phyloP scores from a whole-genome alignment of 1,140 invertebrate species.

The Bilobella aurantiaca region DNA sequence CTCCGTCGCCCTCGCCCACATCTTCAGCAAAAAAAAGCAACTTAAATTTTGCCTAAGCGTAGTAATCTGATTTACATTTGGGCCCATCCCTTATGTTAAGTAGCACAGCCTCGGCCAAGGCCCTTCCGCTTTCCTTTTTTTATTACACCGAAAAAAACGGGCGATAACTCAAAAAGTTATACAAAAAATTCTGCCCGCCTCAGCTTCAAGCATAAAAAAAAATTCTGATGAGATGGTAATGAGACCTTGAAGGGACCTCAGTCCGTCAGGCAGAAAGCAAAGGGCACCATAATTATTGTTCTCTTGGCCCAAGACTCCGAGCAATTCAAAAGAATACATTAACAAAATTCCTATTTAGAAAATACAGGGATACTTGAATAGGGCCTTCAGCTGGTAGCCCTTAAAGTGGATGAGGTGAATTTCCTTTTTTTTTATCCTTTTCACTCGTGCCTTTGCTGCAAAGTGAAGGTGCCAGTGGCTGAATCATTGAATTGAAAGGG shows the following conservation, averaged over 20 bases:
- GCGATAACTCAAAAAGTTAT: neutral
- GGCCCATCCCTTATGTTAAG: neutral
- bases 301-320: neutral
- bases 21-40: neutral
- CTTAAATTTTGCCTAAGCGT: neutral
- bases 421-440: neutral
- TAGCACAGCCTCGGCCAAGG: neutral
- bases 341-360: no score
- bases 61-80: neutral
- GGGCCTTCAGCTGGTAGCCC: neutral
- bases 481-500: no score
- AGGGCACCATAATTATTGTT: neutral
- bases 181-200: neutral
- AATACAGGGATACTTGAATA: neutral
- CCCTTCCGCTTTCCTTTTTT: neutral
- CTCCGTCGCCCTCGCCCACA: neutral
- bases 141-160: neutral
- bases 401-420: neutral
- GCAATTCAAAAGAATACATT: slow-evolving; percentile 1
- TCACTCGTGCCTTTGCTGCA: neutral
- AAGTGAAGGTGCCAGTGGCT: no score
- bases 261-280: neutral
- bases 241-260: slow-evolving; percentile 7
- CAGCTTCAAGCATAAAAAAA: neutral
- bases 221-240: neutral